Base-by-base conservation (phyloP, 2,888 invertebrate genomes). In the Orchestes rusci region DNA sequence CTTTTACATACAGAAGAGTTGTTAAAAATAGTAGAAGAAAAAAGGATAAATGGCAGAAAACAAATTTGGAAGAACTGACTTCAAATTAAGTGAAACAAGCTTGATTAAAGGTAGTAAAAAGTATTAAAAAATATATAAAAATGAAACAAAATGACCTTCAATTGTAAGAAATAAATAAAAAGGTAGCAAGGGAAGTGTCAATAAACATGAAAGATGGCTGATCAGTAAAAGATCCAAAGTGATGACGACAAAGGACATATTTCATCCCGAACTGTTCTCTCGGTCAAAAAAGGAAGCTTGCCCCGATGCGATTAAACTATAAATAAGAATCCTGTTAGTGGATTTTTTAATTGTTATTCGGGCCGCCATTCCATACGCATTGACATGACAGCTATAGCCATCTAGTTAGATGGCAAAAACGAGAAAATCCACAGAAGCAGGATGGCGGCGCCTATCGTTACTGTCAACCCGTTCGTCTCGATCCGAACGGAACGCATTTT, bases 321-420 rank as follows among this genome's bases (percentile, higher is more conserved):
- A 61, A 60, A 60, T 59, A 62, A 60, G 59, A 59, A 59, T 61
- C 60, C 59, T 60, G 62, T 59, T 62, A 61, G 59, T 54, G 60
- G 55, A 57, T 61, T 62, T 63, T 63, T 63, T 59, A 60, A 62
- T 60, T 60, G 59, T 53, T 54, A 56, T 57, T 60, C 59, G 51
- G 56, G 57, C 58, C 57, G 53, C 52, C 58, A 53, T 59, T 55
- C 56, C 55, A 53, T 47, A 52, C 58, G 53, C 58, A 34, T 34
- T 60, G 60, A 63, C 60, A 60, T 62, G 63, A 62, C 63, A 62
- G 61, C 59, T 60, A 45, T 49, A 45, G 48, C 43, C 44, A 48
- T 44, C 48, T 48, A 60, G 61, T 61, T 61, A 60, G 53, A 54
- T 45, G 58, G 58, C 54, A 62, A 62, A 62, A 63, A 62, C 59